Evolutionary conservation across 2,888 invertebrate species (phyloP), one percentile per base, ranked within the genome.

Genomic region (Meteorus cinctellus): DNA sequence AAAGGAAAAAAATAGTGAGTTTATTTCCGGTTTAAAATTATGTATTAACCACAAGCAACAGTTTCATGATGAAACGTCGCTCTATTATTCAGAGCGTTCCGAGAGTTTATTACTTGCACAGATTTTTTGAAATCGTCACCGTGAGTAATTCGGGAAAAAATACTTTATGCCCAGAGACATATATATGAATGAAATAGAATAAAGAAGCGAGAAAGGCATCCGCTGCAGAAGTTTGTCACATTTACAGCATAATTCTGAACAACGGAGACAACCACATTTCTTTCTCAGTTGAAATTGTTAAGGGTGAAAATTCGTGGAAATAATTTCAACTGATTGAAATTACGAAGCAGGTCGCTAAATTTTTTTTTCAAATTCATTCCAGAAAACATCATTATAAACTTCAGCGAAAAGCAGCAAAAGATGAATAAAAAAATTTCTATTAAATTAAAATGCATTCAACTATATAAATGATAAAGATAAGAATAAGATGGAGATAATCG

Each of bases 251-350:
- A 31, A 63, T 19, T 45, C 59, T 67, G 59, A 45, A 45, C 34
- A 41, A 48, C 24, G 31, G 51, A 65, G 34, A 60, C 65, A 55
- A 51, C 41, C 19, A 66, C 24, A 27, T 29, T 41, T n/a, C 34
- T 14, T 29, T 45, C 62, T 27, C 48, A 19, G 34, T 63, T 19
- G 8, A 69, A 69, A 74, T 73, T 67, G 66, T 55, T 66, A 59
- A 66, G 51, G 48, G 36, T 27, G 41, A 24, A 63, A 36, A 74
- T 29, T 41, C 48, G 41, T 31, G 5, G 62, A 31, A 31, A 51
- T 69, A 74, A 45, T 48, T 69, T 27, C 24, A 72, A 34, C 65
- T 19, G 34, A 66, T 72, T 66, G 72, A 72, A 72, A 66, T 34
- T 24, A 34, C 55, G n/a, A 72, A 72, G 45, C 66, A 66, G 66